Evolutionary conservation across 2,888 invertebrate genomes (phyloP), one percentile per base, ranked within the genome.

Genomic region (Tribolium freemani): DNA sequence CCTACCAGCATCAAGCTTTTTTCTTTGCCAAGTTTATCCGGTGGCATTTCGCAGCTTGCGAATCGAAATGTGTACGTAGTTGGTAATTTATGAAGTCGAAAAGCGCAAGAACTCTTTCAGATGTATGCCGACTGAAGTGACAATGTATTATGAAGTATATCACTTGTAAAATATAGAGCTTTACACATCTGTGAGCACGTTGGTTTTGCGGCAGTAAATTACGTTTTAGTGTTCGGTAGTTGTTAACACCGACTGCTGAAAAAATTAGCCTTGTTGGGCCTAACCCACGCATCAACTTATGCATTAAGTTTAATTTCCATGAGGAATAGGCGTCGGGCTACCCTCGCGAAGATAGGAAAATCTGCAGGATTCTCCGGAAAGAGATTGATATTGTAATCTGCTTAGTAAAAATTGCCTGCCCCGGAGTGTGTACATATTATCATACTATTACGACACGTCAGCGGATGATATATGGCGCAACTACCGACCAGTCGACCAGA

Each of bases 391-490:
- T 84, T 84, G 86, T 86, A 87, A 87, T 87, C 86, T 86, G 86
- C 86, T 84, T 85, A 83, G 86, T 84, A 86, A 86, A 86, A 85
- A 86, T 86, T 86, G 86, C 84, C 84, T 81, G 83, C 83, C 84
- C 83, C 82, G 79, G 83, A 84, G 84, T 85, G 84, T 86, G 86
- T 86, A 87, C 86, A 86, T 84, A 87, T 87, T 87, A 87, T 87
- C 86, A 87, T 87, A 86, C 86, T 86, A 87, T 87, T 87, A 87
- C 84, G 86, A 85, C 83, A 84, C 84, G 87, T 87, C 87, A 87
- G 79, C 83, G 84, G 82, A 86, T 87, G 87, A 87, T 87, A 82
- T 86, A 87, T 85, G 84, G 83, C 80, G 81, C 82, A 82, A 83
- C 81, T 82, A 83, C 82, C 78, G 80, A 77, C 80, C 83, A 86